These are phyloP conservation scores for Hypothenemus hampei DNA, from an alignment of 1,140 invertebrate species.

Conservation along the genomic window DNA sequence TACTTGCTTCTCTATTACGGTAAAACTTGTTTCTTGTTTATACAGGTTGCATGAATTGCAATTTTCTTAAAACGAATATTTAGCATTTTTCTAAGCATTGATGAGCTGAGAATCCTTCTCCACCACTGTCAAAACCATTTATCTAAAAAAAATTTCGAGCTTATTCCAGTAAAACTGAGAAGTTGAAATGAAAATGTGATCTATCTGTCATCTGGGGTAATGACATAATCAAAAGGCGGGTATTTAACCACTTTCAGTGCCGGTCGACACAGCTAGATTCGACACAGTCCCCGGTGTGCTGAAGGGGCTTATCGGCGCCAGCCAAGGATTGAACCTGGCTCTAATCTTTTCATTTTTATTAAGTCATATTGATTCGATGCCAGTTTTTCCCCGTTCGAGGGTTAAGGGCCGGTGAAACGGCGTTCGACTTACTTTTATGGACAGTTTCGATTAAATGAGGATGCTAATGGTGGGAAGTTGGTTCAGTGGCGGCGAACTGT, in stretches of 20 bases:
- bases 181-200: conserved; percentile 37
- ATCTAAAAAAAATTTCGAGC: not conserved
- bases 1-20: too few species aligned
- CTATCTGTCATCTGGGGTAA: conserved; percentile 38
- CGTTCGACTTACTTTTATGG: conserved; percentile 11
- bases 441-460: conserved; percentile 7
- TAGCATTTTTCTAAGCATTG: too few species aligned
- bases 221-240: conserved; percentile 38
- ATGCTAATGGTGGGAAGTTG: conserved; percentile 5
- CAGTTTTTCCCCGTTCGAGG: conserved; percentile 6
- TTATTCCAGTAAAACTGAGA: conserved; percentile 14
- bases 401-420: conserved; percentile 13
- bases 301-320: conserved; percentile 23
- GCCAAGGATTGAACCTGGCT: conserved; percentile 16
- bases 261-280: conserved; percentile 36
- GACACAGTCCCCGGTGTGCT: conserved; percentile 28
- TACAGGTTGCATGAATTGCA: too few species aligned
- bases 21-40: too few species aligned
- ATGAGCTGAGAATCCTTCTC: too few species aligned
- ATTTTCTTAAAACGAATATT: too few species aligned
- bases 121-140: too few species aligned
- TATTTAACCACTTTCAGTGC: conserved; percentile 31
- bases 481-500: not conserved
- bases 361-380: conserved; percentile 25
- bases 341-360: conserved; percentile 27